Conservation (phyloP, 2,113 vertebrate genomes). For the Xenopus borealis region DNA sequence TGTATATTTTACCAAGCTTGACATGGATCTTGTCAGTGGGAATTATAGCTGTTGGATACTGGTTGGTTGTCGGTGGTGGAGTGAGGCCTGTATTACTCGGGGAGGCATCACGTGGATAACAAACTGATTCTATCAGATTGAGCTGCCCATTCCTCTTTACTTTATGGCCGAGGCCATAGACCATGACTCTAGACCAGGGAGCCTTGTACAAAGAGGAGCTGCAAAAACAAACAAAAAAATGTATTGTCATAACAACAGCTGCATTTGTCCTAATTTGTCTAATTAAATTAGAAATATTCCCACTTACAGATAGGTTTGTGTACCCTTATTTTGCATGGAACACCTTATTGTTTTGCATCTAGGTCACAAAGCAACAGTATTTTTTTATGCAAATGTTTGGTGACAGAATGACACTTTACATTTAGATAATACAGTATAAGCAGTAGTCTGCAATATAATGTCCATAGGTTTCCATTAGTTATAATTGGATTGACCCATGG, state of each 20-base stretch:
- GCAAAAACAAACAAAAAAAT: neutral
- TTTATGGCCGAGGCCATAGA: conserved; percentile 94
- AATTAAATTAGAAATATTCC: no score
- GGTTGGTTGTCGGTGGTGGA: conserved; percentile 92
- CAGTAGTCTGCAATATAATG: no score
- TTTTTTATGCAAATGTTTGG: no score
- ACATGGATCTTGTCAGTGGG: conserved; percentile 93
- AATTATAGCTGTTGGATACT: conserved; percentile 90
- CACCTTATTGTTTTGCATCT: no score
- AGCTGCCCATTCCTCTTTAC: conserved; percentile 90
- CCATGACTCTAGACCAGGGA: conserved; percentile 89
- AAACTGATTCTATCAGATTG: conserved; percentile 89
- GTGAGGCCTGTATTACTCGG: conserved; percentile 95
- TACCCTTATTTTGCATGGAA: no score
- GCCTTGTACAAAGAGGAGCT: conserved; percentile 96
- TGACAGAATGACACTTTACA: no score
- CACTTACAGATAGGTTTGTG: no score
- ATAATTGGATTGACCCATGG: no score
- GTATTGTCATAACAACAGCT: neutral
- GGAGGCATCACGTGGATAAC: conserved; percentile 91
- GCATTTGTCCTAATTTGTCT: no score
- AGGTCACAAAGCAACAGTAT: no score
- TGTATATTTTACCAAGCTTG: conserved; percentile 76
- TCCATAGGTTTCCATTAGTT: no score
- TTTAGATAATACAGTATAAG: no score